Conservation (phyloP, 2,888 invertebrate species). For the Platynereis dumerilii region DNA sequence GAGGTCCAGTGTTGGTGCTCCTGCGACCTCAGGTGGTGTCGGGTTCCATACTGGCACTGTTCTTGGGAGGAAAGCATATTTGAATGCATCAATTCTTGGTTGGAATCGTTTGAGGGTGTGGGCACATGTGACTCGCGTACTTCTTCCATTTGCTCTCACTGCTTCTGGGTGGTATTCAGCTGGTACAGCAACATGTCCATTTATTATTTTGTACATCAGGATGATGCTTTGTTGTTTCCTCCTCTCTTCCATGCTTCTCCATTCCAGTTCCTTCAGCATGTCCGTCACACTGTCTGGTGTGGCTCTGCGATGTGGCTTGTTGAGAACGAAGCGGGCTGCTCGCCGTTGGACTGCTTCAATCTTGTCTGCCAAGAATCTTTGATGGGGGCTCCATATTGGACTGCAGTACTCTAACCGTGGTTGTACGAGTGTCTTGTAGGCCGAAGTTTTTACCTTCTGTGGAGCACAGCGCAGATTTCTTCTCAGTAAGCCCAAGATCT, state of each 20-base stretch:
- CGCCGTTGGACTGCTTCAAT: background rate
- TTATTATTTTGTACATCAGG: slow-evolving; percentile 9
- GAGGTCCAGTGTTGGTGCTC: too few relatives aligned
- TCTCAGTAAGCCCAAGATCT: background rate
- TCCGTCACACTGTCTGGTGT: background rate
- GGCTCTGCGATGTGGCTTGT: background rate
- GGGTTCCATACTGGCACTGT: too few relatives aligned
- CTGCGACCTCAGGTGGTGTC: too few relatives aligned
- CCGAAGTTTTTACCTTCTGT: background rate
- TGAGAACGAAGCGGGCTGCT: background rate
- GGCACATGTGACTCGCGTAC: too few relatives aligned
- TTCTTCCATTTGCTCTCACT: too few relatives aligned
- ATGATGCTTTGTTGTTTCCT: background rate
- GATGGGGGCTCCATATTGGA: background rate
- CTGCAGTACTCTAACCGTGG: background rate
- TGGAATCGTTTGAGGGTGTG: too few relatives aligned
- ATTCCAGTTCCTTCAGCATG: background rate
- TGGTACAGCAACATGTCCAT: background rate
- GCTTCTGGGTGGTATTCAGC: too few relatives aligned
- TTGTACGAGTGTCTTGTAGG: background rate
- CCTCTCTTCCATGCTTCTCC: background rate
- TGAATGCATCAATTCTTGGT: too few relatives aligned
- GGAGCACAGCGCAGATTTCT: background rate
- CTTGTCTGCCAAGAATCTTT: background rate
- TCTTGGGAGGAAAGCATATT: too few relatives aligned